phyloP scores from a whole-genome alignment of 2,888 invertebrate species.

The Chesias legatella region DNA sequence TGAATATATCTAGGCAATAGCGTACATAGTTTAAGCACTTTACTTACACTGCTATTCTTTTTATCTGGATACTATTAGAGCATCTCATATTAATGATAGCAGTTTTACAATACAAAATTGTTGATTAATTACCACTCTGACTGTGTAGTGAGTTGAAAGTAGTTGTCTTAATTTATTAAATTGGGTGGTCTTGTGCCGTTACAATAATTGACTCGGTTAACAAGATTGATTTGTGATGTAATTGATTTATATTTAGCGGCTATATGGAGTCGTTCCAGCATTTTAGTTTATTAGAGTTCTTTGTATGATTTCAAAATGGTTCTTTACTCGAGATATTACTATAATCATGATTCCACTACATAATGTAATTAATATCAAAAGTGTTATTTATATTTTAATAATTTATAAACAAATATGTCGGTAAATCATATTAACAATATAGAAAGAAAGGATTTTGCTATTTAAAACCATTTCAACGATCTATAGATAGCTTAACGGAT shows the following conservation, averaged over 20 bases:
- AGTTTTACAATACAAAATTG: conserved; percentile 18
- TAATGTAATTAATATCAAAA: too few species aligned
- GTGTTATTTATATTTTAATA: too few species aligned
- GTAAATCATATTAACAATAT: too few species aligned
- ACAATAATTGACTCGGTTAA: conserved; percentile 27
- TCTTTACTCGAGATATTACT: too few species aligned
- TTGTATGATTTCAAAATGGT: neutral
- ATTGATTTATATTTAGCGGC: conserved; percentile 19
- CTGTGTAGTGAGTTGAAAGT: conserved; percentile 20
- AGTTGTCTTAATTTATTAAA: conserved; percentile 46
- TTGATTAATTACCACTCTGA: conserved; percentile 27
- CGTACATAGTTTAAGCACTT: too few species aligned
- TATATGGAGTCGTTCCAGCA: conserved; percentile 1
- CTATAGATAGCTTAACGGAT: too few species aligned
- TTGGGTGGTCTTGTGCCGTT: conserved; percentile 38
- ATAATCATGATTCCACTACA: too few species aligned
- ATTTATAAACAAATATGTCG: neutral
- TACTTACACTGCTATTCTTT: too few species aligned
- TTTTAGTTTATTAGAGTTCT: conserved; percentile 1
- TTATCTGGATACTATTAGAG: too few species aligned
- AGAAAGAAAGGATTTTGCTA: too few species aligned
- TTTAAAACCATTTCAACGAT: too few species aligned
- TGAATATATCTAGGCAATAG: too few species aligned
- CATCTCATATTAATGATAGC: neutral
- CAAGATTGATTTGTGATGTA: conserved; percentile 31